phyloP scores from a whole-genome alignment of 2,113 vertebrate genomes.

The Camelus dromedarius region DNA sequence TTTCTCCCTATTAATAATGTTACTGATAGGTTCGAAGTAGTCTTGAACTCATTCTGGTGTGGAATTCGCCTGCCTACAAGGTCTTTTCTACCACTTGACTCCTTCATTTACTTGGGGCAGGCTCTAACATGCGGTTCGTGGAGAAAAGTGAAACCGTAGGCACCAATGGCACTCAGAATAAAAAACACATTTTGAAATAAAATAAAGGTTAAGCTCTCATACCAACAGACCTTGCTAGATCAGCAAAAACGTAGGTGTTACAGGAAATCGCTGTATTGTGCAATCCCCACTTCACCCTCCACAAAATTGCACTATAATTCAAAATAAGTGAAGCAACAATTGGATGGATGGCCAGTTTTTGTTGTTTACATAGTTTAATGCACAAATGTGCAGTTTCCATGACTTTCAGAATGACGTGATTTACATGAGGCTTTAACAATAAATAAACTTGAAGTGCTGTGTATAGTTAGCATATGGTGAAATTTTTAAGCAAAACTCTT shows the following conservation, averaged over 20 bases:
- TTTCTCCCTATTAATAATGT: background rate
- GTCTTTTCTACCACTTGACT: slow-evolving; percentile 29
- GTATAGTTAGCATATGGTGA: slow-evolving; percentile 78
- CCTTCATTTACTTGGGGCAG: slow-evolving; percentile 40
- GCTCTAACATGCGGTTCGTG: slow-evolving; percentile 49
- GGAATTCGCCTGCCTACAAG: background rate
- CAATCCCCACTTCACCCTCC: slow-evolving; percentile 71
- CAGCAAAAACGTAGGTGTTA: slow-evolving; percentile 76
- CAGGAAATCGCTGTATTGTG: slow-evolving; percentile 77
- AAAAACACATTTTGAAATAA: slow-evolving; percentile 74
- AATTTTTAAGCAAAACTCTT: slow-evolving; percentile 62
- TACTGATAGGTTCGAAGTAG: slow-evolving; percentile 33
- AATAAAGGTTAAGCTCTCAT: slow-evolving; percentile 67
- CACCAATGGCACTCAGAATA: slow-evolving; percentile 53
- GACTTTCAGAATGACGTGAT: slow-evolving; percentile 75
- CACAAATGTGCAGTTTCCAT: slow-evolving; percentile 77
- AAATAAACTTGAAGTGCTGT: slow-evolving; percentile 73
- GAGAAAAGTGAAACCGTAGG: slow-evolving; percentile 63
- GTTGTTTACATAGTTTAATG: slow-evolving; percentile 76
- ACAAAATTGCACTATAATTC: slow-evolving; percentile 79
- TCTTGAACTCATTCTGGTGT: slow-evolving; percentile 32
- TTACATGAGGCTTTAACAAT: slow-evolving; percentile 66
- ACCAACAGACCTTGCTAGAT: slow-evolving; percentile 71
- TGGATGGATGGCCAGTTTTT: slow-evolving; percentile 77
- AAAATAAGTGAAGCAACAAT: slow-evolving; percentile 80